These are phyloP conservation scores for Diaphora mendica DNA, from an alignment of 2,888 invertebrate species.

Conservation along the genomic window DNA sequence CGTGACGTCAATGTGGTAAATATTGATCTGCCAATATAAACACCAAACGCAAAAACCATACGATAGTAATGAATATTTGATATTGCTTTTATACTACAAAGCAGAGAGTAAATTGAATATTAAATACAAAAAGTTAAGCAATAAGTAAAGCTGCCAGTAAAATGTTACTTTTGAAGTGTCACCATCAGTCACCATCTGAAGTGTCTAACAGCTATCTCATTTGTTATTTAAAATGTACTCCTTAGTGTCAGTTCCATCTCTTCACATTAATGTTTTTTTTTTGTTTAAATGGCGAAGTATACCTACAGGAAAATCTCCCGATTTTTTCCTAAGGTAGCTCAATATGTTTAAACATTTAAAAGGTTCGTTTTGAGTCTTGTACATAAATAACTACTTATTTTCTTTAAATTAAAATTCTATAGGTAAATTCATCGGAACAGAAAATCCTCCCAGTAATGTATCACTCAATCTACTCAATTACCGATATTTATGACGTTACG, in stretches of 20 bases:
- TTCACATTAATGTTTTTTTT: no score
- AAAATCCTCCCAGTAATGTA: no score
- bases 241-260: not conserved
- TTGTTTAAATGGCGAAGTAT: not conserved
- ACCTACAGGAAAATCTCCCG: not conserved
- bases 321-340: no score
- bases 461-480: not conserved
- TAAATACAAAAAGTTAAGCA: not conserved
- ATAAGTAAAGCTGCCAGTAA: not conserved
- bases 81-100: not conserved
- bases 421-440: no score
- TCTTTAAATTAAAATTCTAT: no score
- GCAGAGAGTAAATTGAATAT: not conserved
- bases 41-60: not conserved
- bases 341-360: no score
- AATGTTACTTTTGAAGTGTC: not conserved
- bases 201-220: no score
- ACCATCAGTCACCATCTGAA: not conserved
- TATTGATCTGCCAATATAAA: no score
- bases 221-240: not conserved
- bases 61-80: not conserved
- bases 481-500: not conserved
- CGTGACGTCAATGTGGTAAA: no score
- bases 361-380: no score
- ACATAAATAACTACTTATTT: no score